phyloP scores from a whole-genome alignment of 2,797 vertebrate genomes.

The Protosalanx chinensis region DNA sequence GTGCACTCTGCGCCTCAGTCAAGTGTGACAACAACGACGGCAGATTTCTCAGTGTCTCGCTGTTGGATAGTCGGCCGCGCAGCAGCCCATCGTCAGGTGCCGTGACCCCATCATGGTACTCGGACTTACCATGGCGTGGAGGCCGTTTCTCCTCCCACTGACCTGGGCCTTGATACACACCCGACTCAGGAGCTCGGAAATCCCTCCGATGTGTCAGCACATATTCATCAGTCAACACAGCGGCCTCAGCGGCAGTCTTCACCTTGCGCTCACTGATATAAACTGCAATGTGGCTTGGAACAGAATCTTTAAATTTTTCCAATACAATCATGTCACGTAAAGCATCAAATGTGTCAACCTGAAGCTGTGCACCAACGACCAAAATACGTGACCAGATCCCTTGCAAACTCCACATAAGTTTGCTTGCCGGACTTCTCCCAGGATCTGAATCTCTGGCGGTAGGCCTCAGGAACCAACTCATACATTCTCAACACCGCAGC shows the following conservation, averaged over 20 bases:
- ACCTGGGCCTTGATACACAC: too few relatives aligned
- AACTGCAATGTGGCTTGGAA: not conserved
- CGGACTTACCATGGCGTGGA: too few relatives aligned
- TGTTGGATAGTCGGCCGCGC: not conserved
- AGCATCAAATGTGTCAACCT: not conserved
- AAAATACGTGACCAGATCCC: not conserved
- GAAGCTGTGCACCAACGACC: not conserved
- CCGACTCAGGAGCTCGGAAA: too few relatives aligned
- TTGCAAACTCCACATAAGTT: not conserved
- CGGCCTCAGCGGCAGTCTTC: constrained; percentile 5
- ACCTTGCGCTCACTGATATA: constrained; percentile 3
- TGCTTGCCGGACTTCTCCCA: constrained; percentile 2
- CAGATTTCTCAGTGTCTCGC: not conserved
- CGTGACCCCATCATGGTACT: not conserved
- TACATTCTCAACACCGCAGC: not conserved
- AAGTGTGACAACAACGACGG: not conserved
- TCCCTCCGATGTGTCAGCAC: not conserved
- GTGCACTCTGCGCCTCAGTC: not conserved
- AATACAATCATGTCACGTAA: not conserved
- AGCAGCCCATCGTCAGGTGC: not conserved
- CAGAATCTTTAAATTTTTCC: not conserved
- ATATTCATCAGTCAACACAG: constrained; percentile 4
- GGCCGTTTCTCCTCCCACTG: too few relatives aligned
- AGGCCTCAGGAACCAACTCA: constrained; percentile 6
- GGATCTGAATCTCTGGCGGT: not conserved